Percentiles rank a stretch among this genome's conserved stretches.
Conservation (phyloP, 2,888 invertebrate genomes). For the Harpalus rufipes region DNA sequence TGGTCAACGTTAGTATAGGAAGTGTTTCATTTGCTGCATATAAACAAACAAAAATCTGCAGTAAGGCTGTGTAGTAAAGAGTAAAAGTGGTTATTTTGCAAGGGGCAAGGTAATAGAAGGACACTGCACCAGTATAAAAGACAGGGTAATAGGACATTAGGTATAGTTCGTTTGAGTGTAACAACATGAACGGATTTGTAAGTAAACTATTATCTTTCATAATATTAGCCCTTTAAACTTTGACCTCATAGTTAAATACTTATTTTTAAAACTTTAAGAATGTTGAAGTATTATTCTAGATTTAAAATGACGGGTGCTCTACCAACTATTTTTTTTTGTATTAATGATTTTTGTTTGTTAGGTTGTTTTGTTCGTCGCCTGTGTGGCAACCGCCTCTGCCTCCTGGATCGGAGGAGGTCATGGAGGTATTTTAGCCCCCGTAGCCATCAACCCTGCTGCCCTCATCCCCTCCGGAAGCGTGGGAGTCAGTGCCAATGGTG, state of each 20-base stretch:
- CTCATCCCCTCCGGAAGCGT: conserved; percentile 68
- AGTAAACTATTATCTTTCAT: conserved; percentile 54
- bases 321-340: too few species aligned
- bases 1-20: conserved; percentile 10
- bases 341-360: neutral
- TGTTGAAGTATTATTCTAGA: too few species aligned
- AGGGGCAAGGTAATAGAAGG: conserved; percentile 36
- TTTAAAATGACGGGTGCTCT: too few species aligned
- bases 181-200: conserved; percentile 71
- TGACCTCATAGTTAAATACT: too few species aligned
- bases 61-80: conserved; percentile 20
- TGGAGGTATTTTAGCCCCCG: neutral
- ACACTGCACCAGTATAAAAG: conserved; percentile 11
- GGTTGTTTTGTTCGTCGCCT: conserved; percentile 11
- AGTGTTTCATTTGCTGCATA: neutral
- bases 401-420: conserved; percentile 15
- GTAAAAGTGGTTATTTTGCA: conserved; percentile 30
- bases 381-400: neutral
- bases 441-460: conserved; percentile 40
- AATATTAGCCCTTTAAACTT: too few species aligned
- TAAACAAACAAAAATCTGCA: conserved; percentile 32
- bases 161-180: conserved; percentile 13
- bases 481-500: conserved; percentile 68
- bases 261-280: too few species aligned
- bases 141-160: neutral